Base-by-base conservation (phyloP, 2,888 invertebrate species). In the Byasa hedistus region DNA sequence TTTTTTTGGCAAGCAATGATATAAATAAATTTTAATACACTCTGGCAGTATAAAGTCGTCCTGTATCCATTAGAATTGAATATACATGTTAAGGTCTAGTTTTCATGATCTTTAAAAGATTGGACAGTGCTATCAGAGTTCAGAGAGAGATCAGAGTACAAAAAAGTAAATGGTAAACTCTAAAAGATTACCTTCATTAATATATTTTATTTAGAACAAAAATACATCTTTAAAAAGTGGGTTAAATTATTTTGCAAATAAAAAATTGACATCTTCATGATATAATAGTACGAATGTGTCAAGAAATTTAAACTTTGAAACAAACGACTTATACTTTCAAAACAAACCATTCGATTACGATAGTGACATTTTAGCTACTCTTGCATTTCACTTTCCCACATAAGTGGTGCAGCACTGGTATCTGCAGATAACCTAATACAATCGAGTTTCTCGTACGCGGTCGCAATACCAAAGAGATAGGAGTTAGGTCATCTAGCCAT, bases 401-500 rank as follows among this genome's bases (percentile, higher is more conserved):
- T 52, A 52, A 61, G 62, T 57, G 44, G 48, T 58, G 44, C 15
- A 17, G 27, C 54, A 48, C 24, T 54, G 32, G 27, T 57, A 57
- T 51, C 24, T 51, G 48, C 48, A 57, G 58, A 48, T 66, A 59
- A 57, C 51, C 65, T 65, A 61, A 61, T 54, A 59, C 12, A 58
- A 55, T 48, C 23, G 51, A 59, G 66, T 67, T 67, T 67, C 66
- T 56, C 63, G 58, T 56, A 63, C 66, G 66, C 56, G 66, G 48
- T 23, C 59, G 55, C 48, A 59, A 67, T 67, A 63, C 56, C 22
- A 59, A 65, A 63, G 54, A 63, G 39, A n/a, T 10, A 67, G 56
- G n/a, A 22, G 51, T 56, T 63, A 66, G 55, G 44, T 54, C 32
- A 66, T 54, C 62, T 66, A 65, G 51, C 2, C 32, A 51, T 48